phyloP scores from a whole-genome alignment of 2,797 vertebrate species.

The Rhinichthys osculus region DNA sequence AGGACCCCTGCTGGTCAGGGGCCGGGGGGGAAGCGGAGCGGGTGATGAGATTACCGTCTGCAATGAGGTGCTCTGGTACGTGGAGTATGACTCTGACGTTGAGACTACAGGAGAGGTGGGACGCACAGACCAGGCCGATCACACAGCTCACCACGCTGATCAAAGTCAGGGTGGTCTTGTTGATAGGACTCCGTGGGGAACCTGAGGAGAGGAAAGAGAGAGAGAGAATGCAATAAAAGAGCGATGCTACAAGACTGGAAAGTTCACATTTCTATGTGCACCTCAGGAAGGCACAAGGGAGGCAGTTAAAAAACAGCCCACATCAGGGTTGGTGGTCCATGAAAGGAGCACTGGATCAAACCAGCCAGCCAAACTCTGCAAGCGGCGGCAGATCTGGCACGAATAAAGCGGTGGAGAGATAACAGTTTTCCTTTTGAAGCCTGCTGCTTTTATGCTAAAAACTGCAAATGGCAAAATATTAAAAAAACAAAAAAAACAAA shows the following conservation, averaged over 20 bases:
- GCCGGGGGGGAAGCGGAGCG: background rate
- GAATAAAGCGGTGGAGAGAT: conserved; percentile 66
- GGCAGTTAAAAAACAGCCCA: conserved; percentile 67
- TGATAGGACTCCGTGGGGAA: conserved; percentile 95
- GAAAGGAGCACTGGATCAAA: conserved; percentile 71
- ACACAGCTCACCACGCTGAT: conserved; percentile 96
- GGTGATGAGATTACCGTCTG: conserved; percentile 84
- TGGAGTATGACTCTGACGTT: conserved; percentile 94
- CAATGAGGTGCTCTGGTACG: conserved; percentile 96
- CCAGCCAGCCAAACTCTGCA: conserved; percentile 58
- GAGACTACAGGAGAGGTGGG: conserved; percentile 91
- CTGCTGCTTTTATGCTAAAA: conserved; percentile 60
- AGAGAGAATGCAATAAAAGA: conserved; percentile 30
- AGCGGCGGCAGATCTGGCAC: conserved; percentile 57
- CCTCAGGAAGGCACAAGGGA: conserved; percentile 47
- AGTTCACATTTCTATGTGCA: conserved; percentile 46
- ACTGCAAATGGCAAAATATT: conserved; percentile 34
- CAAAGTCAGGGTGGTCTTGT: conserved; percentile 96
- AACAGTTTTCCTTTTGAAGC: conserved; percentile 66
- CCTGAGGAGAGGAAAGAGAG: conserved; percentile 73
- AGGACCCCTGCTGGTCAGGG: conserved; percentile 15
- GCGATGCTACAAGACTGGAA: conserved; percentile 56
- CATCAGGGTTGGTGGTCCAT: conserved; percentile 64
- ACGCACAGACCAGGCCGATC: conserved; percentile 91
- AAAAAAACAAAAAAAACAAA: conserved; percentile 10